phyloP scores from a whole-genome alignment of 2,888 invertebrate genomes.

The Zaprionus lineosus region DNA sequence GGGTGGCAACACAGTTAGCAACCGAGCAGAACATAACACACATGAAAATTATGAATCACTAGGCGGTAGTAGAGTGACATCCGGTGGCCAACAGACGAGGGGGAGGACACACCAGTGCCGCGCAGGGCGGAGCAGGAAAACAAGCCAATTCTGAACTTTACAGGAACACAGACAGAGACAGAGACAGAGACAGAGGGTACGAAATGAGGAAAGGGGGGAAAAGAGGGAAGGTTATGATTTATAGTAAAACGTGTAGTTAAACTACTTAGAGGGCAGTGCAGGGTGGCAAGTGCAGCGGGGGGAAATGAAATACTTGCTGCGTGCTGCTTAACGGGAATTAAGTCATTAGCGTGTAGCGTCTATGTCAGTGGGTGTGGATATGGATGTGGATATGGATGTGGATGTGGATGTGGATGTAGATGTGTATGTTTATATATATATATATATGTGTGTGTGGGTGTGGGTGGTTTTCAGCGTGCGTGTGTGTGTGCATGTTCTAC shows the following conservation, averaged over 20 bases:
- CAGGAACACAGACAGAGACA: not conserved
- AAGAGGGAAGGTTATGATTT: not conserved
- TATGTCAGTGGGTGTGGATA: not conserved
- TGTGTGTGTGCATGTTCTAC: no score
- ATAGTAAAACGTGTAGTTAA: slow-evolving; percentile 10
- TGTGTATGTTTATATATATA: no score
- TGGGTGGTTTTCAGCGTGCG: not conserved
- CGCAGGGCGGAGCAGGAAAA: no score
- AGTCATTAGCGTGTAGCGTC: slow-evolving; percentile 54
- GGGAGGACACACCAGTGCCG: no score
- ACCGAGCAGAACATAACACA: slow-evolving; percentile 17
- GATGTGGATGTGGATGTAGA: no score
- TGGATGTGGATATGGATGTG: no score
- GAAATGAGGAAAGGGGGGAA: not conserved
- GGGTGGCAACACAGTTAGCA: slow-evolving; percentile 26
- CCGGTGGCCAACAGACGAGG: slow-evolving; percentile 45
- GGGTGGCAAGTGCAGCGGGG: no score
- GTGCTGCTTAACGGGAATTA: slow-evolving; percentile 71
- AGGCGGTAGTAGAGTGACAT: slow-evolving; percentile 54
- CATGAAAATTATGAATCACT: slow-evolving; percentile 64
- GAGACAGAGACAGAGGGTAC: not conserved
- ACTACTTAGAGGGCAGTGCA: no score
- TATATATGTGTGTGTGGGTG: slow-evolving; percentile 1
- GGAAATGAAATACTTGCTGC: slow-evolving; percentile 26
- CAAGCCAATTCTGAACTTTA: no score